Percentiles rank a stretch among this genome's conserved stretches.
Conservation (phyloP, 2,888 invertebrate species). For the Apodemia duryi region DNA sequence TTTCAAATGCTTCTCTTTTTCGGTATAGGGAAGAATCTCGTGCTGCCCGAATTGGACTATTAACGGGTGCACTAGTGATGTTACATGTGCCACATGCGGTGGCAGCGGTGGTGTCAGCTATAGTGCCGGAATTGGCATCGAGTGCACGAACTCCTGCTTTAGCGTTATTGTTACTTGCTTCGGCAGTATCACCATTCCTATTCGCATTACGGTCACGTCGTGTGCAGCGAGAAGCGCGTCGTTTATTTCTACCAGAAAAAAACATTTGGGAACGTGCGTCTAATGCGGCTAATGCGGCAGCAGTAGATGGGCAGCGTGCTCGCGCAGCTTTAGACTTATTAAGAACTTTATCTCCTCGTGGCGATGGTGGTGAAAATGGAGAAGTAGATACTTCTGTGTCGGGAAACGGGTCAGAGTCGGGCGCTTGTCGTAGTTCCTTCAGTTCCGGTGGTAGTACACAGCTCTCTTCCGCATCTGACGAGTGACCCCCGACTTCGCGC, state of each 20-base stretch:
- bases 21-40: slow-evolving; percentile 93
- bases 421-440: slow-evolving; percentile 80
- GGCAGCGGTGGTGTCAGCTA: slow-evolving; percentile 58
- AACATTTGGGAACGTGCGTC: slow-evolving; percentile 74
- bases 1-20: slow-evolving; percentile 91
- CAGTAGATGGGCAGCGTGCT: slow-evolving; percentile 74
- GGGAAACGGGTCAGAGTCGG: slow-evolving; percentile 70
- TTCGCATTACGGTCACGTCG: slow-evolving; percentile 87
- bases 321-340: slow-evolving; percentile 65
- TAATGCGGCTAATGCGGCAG: slow-evolving; percentile 75
- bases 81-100: slow-evolving; percentile 84
- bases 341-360: slow-evolving; percentile 65
- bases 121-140: slow-evolving; percentile 72
- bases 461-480: slow-evolving; percentile 81
- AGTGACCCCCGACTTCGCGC: slow-evolving; percentile 55
- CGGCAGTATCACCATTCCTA: slow-evolving; percentile 85
- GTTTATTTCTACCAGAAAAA: slow-evolving; percentile 46
- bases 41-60: slow-evolving; percentile 86
- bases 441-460: slow-evolving; percentile 82
- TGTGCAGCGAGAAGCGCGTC: slow-evolving; percentile 73
- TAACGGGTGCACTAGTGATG: slow-evolving; percentile 85
- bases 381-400: slow-evolving; percentile 35
- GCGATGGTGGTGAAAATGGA: slow-evolving; percentile 51
- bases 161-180: slow-evolving; percentile 79
- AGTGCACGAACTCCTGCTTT: slow-evolving; percentile 70